Evolutionary conservation across 2,888 invertebrate genomes (phyloP).

Genomic region (Hesperia comma): DNA sequence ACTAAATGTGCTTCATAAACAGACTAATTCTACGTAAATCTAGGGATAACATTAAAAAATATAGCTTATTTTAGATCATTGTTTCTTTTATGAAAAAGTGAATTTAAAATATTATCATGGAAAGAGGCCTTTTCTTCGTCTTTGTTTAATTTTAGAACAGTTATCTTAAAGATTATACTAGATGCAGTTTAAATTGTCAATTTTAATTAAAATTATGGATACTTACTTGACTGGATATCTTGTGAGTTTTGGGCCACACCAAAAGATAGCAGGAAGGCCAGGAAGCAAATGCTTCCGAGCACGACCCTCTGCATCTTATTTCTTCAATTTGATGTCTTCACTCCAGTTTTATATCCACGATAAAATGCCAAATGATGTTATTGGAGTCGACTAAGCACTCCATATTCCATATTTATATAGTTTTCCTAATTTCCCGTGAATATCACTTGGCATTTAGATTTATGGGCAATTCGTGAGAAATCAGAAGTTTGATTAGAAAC

Average conservation of each 20-base stretch:
- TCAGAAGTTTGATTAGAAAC: slow-evolving; percentile 46
- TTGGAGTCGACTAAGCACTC: background rate
- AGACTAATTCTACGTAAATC: too few species aligned
- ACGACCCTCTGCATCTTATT: slow-evolving; percentile 49
- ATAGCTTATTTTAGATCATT: too few species aligned
- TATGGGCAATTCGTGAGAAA: slow-evolving; percentile 45
- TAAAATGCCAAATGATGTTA: slow-evolving; percentile 33
- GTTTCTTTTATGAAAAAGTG: too few species aligned
- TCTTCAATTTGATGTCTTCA: slow-evolving; percentile 1
- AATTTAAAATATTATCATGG: too few species aligned
- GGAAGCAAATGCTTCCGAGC: slow-evolving; percentile 50
- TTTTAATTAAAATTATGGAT: too few species aligned
- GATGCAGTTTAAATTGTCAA: too few species aligned
- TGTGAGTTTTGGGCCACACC: slow-evolving; percentile 42
- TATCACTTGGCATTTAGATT: slow-evolving; percentile 49
- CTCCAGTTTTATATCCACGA: slow-evolving; percentile 39
- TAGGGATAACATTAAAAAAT: too few species aligned
- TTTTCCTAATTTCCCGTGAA: slow-evolving; percentile 43
- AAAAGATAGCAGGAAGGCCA: slow-evolving; percentile 51
- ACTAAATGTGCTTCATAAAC: too few species aligned
- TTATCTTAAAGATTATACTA: too few species aligned
- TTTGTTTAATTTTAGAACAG: too few species aligned
- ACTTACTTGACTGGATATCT: slow-evolving; percentile 33
- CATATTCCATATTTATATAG: slow-evolving; percentile 15
- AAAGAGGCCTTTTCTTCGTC: too few species aligned